phyloP scores from a whole-genome alignment of 2,888 invertebrate genomes.

The Pediacus dermestoides region DNA sequence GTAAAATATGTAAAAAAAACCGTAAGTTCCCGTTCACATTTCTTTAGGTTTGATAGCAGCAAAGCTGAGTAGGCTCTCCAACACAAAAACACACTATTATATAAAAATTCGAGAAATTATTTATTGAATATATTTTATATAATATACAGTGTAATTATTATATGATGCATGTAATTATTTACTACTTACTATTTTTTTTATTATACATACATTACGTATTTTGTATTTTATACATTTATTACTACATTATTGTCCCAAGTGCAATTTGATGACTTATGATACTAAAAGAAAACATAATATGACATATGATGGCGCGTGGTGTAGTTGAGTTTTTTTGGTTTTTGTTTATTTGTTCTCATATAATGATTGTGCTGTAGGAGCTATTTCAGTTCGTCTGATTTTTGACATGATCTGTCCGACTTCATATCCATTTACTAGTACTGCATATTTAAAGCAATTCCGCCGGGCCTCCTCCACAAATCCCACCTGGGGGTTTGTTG shows the following conservation, averaged over 20 bases:
- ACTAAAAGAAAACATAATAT: conserved; percentile 31
- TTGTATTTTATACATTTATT: conserved; percentile 14
- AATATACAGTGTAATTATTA: conserved; percentile 42
- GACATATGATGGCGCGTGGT: conserved; percentile 47
- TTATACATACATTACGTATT: conserved; percentile 14
- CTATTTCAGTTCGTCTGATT: conserved; percentile 40
- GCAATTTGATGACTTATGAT: conserved; percentile 44
- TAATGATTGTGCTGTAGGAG: conserved; percentile 48
- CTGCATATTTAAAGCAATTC: too few species aligned
- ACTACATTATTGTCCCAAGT: conserved; percentile 34
- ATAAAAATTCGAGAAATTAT: too few species aligned
- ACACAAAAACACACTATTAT: conserved; percentile 12
- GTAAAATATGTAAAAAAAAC: too few species aligned
- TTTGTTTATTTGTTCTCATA: conserved; percentile 34
- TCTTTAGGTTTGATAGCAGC: conserved; percentile 43
- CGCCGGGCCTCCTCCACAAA: too few species aligned
- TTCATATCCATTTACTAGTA: conserved; percentile 42
- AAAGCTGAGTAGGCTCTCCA: conserved; percentile 43
- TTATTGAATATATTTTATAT: conserved; percentile 6
- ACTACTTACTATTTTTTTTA: conserved; percentile 4
- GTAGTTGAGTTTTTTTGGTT: too few species aligned
- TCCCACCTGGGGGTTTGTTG: too few species aligned
- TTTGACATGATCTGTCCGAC: conserved; percentile 44
- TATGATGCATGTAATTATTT: conserved; percentile 39
- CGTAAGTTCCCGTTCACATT: conserved; percentile 16